A percentile compares a stretch with the other conserved stretches of the same genome.
Conservation (phyloP, 2,113 vertebrate species). For the Heliornis fulica region DNA sequence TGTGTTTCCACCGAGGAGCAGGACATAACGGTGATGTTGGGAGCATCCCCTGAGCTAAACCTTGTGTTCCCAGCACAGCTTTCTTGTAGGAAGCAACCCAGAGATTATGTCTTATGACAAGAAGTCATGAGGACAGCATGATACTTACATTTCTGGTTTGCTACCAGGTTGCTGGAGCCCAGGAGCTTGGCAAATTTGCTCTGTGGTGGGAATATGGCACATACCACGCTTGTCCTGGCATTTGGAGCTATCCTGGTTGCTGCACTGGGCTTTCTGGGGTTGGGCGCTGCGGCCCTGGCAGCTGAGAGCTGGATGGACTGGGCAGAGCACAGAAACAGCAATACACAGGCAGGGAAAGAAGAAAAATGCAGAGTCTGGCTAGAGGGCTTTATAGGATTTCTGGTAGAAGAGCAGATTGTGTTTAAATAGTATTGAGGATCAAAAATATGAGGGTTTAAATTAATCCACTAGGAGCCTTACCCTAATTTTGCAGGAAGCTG, state of each 20-base stretch:
- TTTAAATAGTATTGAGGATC: not conserved
- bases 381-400: not conserved
- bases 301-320: not conserved
- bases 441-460: not conserved
- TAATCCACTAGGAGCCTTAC: not conserved
- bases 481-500: not conserved
- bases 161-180: not conserved
- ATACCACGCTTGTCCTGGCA: rapidly evolving
- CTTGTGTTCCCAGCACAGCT: not conserved
- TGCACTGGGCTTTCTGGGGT: not conserved
- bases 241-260: not conserved
- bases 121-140: not conserved
- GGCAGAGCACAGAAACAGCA: not conserved
- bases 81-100: no score
- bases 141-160: not conserved
- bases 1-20: not conserved
- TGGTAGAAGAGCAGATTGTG: not conserved
- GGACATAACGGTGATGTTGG: not conserved
- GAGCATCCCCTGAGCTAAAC: not conserved
- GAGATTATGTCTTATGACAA: no score
- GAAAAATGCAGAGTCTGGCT: not conserved
- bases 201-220: not conserved
- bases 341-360: not conserved
- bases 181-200: not conserved
- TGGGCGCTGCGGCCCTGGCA: rapidly evolving